These are phyloP conservation scores for Spialia ferax DNA, from an alignment of 2,888 invertebrate species.

Conservation along the genomic window DNA sequence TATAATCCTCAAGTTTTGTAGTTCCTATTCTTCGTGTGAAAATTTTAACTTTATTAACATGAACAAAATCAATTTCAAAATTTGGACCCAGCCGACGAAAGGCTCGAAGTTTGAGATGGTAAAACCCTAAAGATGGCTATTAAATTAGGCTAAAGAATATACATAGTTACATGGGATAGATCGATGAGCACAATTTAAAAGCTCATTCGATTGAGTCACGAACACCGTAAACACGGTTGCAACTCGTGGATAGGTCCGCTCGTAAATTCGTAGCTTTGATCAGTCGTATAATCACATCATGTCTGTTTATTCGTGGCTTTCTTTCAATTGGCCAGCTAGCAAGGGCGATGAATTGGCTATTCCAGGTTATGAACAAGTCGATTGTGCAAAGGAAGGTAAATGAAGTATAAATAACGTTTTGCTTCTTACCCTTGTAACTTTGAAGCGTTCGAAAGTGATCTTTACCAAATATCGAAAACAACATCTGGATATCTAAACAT, in stretches of 20 bases:
- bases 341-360: neutral
- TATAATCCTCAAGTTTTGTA: too few species aligned
- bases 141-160: neutral
- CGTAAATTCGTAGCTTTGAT: conserved; percentile 64
- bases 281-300: conserved; percentile 44
- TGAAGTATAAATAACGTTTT: neutral
- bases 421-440: neutral
- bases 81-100: too few species aligned
- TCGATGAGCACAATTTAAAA: conserved; percentile 44
- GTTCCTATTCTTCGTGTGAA: too few species aligned
- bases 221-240: conserved; percentile 51
- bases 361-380: conserved; percentile 5
- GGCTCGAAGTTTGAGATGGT: too few species aligned
- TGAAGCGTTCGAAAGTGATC: neutral
- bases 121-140: too few species aligned
- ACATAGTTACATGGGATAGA: conserved; percentile 5
- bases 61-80: too few species aligned
- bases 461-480: neutral
- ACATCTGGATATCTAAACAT: neutral
- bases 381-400: neutral
- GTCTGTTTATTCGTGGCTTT: conserved; percentile 38
- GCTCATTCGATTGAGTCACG: conserved; percentile 44
- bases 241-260: conserved; percentile 54
- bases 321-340: conserved; percentile 13
- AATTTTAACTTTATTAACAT: too few species aligned